Percentiles rank a stretch among this genome's conserved stretches.
phyloP scores from a whole-genome alignment of 2,888 invertebrate species.

The Ophion ellenae region DNA sequence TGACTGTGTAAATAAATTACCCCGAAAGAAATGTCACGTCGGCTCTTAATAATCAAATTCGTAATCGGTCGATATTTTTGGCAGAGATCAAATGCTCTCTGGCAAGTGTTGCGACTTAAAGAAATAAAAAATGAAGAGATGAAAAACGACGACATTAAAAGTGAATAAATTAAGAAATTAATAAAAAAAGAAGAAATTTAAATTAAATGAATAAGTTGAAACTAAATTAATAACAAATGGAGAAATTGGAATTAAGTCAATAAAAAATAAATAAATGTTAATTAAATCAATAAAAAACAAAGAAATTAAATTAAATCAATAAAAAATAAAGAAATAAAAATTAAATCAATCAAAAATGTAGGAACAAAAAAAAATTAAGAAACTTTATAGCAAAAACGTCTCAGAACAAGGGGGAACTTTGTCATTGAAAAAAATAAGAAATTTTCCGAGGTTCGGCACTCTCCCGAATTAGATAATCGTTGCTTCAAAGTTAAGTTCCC shows the following conservation, averaged over 20 bases:
- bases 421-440: neutral
- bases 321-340: too few relatives aligned
- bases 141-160: too few relatives aligned
- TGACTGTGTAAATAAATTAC: neutral
- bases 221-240: too few relatives aligned
- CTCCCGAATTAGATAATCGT: neutral
- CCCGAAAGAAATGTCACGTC: neutral
- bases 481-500: constrained; percentile 11
- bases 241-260: too few relatives aligned
- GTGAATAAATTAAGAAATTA: too few relatives aligned
- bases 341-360: neutral
- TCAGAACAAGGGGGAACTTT: neutral
- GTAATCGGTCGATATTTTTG: neutral
- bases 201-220: too few relatives aligned
- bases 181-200: too few relatives aligned
- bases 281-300: too few relatives aligned
- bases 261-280: too few relatives aligned
- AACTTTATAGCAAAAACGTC: neutral
- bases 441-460: neutral
- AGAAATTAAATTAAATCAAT: too few relatives aligned
- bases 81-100: neutral
- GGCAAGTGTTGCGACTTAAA: neutral
- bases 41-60: neutral
- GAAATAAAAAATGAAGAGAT: too few relatives aligned
- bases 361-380: neutral